Percentiles rank a stretch among this genome's conserved stretches.
Evolutionary conservation across 2,888 invertebrate genomes (phyloP).

Genomic region (Siphlonurus alternatus): DNA sequence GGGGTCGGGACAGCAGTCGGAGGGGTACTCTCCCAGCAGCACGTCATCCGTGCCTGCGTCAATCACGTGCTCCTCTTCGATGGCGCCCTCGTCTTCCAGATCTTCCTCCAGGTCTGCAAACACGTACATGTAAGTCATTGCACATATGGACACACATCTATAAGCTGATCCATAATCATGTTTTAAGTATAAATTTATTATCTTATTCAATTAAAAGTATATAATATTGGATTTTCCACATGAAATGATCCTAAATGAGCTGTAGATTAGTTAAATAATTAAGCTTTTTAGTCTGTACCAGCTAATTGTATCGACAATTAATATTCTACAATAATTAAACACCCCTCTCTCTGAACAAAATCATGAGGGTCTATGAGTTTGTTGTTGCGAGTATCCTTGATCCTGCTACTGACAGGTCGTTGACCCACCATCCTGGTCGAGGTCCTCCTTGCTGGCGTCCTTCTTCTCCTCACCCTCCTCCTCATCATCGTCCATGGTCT

Average conservation of each 20-base stretch:
- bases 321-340: background rate
- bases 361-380: too few relatives aligned
- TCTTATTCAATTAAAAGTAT: too few relatives aligned
- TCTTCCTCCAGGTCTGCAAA: constrained; percentile 30
- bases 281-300: background rate
- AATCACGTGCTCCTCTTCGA: constrained; percentile 51
- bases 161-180: constrained; percentile 6
- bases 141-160: background rate
- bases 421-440: constrained; percentile 69
- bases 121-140: background rate
- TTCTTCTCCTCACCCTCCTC: constrained; percentile 64
- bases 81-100: constrained; percentile 40
- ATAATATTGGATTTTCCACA: too few relatives aligned
- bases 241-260: too few relatives aligned
- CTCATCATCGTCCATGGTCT: constrained; percentile 44
- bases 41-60: constrained; percentile 66
- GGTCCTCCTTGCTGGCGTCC: constrained; percentile 79
- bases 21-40: constrained; percentile 59
- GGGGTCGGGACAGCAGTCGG: constrained; percentile 83
- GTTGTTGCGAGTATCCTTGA: too few relatives aligned
- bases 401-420: too few relatives aligned
- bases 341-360: too few relatives aligned
- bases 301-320: background rate
- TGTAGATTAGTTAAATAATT: too few relatives aligned
- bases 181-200: constrained; percentile 7